Percentiles rank a stretch among this genome's conserved stretches.
Conservation (phyloP, 2,888 invertebrate species). For the Dryobotodes eremita region DNA sequence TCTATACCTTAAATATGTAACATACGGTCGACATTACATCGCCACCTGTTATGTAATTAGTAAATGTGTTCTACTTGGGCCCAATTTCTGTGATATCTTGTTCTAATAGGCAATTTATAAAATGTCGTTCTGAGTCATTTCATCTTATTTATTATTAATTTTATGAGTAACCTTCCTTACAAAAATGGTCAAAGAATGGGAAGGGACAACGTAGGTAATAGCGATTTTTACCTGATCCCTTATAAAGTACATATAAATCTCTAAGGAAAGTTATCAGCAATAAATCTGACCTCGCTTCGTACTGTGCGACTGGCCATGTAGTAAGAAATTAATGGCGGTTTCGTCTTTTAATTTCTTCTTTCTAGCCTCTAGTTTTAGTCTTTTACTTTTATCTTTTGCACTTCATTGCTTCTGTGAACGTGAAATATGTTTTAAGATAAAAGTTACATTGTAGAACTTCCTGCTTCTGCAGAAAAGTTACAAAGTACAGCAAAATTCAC, state of each 20-base stretch:
- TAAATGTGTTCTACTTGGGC: constrained; percentile 73
- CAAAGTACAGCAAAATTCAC: constrained; percentile 18
- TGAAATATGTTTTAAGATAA: constrained; percentile 29
- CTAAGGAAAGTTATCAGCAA: constrained; percentile 58
- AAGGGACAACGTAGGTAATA: constrained; percentile 25
- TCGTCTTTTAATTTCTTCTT: constrained; percentile 56
- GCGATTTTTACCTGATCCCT: constrained; percentile 53
- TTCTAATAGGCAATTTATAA: constrained; percentile 66
- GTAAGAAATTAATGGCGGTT: constrained; percentile 51
- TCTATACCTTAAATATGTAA: constrained; percentile 63
- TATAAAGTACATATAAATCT: constrained; percentile 58
- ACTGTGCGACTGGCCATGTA: constrained; percentile 37
- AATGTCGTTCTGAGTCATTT: constrained; percentile 60
- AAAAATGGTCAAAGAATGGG: constrained; percentile 29
- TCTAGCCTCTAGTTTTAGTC: constrained; percentile 30
- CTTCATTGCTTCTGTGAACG: constrained; percentile 39
- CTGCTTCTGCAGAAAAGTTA: constrained; percentile 19
- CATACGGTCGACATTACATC: constrained; percentile 59
- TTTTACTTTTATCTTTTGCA: constrained; percentile 53
- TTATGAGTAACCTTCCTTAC: constrained; percentile 36
- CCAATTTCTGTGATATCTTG: constrained; percentile 67
- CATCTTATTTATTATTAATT: constrained; percentile 56
- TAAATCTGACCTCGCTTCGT: constrained; percentile 58
- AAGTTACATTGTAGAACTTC: constrained; percentile 30
- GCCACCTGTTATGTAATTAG: constrained; percentile 72